Percentiles rank a stretch among this genome's conserved stretches.
These are phyloP conservation scores for Scortum barcoo DNA, from an alignment of 2,113 vertebrate genomes.

Conservation along the genomic window DNA sequence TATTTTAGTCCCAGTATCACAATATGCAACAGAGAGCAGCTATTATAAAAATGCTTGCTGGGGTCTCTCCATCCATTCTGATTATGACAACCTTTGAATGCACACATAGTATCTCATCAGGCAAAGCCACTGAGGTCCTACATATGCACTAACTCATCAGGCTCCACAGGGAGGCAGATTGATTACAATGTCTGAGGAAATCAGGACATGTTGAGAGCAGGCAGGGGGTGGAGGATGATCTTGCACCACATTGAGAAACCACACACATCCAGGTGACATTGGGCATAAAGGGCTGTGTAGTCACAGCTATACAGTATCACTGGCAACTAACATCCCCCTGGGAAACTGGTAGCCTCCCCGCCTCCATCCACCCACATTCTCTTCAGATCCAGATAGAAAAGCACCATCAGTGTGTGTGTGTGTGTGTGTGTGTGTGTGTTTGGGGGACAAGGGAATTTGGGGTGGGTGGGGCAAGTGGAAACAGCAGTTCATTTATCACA, in stretches of 20 bases:
- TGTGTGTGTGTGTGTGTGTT: neutral
- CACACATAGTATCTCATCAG: constrained; percentile 20
- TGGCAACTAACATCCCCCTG: neutral
- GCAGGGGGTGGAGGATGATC: constrained; percentile 22
- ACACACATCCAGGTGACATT: constrained; percentile 32
- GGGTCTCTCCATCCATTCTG: neutral
- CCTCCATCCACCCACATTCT: neutral
- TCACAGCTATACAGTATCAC: constrained; percentile 29
- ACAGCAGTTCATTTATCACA: constrained; percentile 65
- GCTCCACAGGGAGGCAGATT: constrained; percentile 83
- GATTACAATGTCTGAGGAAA: constrained; percentile 88
- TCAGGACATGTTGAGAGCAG: constrained; percentile 61
- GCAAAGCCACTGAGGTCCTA: constrained; percentile 47
- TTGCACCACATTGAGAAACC: constrained; percentile 37
- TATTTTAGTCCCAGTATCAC: neutral
- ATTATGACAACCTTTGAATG: neutral
- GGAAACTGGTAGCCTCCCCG: constrained; percentile 3
- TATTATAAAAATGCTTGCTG: neutral
- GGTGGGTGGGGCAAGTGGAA: neutral
- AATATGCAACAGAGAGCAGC: neutral
- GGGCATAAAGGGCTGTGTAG: constrained; percentile 20
- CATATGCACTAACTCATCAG: constrained; percentile 85
- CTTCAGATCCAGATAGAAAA: constrained; percentile 24
- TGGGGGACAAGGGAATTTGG: too few relatives aligned
- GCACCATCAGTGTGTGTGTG: constrained; percentile 3